Percentiles rank a stretch among this genome's conserved stretches.
Evolutionary conservation across 2,888 invertebrate species (phyloP).

Genomic region (Lepidonotus clava): DNA sequence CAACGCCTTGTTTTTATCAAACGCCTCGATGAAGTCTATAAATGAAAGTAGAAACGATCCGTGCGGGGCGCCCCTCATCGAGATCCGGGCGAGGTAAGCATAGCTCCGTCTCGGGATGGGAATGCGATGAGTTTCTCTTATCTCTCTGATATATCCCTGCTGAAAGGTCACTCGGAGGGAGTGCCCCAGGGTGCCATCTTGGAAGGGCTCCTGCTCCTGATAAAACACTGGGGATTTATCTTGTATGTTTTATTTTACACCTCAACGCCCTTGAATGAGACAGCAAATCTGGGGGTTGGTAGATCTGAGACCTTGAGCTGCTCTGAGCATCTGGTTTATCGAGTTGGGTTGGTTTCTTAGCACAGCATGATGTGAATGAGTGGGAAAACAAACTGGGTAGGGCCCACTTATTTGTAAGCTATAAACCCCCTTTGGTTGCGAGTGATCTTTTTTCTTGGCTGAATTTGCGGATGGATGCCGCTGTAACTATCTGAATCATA

Average conservation of each 20-base stretch:
- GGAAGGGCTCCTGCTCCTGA: background rate
- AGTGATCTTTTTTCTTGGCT: background rate
- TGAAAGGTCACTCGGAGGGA: slow-evolving; percentile 8
- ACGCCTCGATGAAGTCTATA: slow-evolving; percentile 39
- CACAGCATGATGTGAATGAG: background rate
- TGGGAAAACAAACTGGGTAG: background rate
- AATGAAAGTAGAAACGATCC: background rate
- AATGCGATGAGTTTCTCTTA: background rate
- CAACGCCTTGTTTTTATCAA: background rate
- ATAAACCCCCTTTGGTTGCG: background rate
- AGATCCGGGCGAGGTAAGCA: background rate
- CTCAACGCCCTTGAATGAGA: slow-evolving; percentile 15
- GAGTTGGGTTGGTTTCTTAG: background rate
- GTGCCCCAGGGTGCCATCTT: background rate
- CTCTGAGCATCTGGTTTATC: background rate
- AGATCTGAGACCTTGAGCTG: background rate
- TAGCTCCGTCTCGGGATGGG: background rate
- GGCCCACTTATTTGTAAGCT: background rate
- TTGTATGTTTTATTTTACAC: slow-evolving; percentile 28
- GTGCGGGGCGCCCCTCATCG: background rate
- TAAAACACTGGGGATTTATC: slow-evolving; percentile 7
- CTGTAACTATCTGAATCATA: background rate
- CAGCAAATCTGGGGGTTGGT: background rate
- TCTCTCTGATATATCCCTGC: slow-evolving; percentile 18
- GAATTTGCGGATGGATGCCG: background rate